These are phyloP conservation scores for Caenorhabditis auriculariae DNA, from an alignment of 2,888 invertebrate genomes.

Conservation along the genomic window DNA sequence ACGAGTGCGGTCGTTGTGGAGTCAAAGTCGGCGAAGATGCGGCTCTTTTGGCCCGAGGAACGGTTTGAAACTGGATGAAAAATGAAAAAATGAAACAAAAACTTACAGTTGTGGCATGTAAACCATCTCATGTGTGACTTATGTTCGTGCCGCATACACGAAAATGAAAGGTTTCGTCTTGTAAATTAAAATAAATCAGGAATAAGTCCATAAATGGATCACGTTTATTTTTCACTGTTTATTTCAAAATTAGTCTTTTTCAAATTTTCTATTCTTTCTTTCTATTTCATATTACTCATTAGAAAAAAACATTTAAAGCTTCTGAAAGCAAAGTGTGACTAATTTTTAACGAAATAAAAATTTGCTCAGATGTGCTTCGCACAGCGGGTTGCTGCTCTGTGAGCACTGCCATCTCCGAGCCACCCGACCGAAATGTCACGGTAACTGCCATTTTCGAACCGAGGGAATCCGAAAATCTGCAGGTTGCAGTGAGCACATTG, in stretches of 20 bases:
- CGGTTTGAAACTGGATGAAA: slow-evolving; percentile 4
- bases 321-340: background rate
- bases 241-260: too few relatives aligned
- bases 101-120: slow-evolving; percentile 17
- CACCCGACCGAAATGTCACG: slow-evolving; percentile 24
- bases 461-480: too few relatives aligned
- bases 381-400: slow-evolving; percentile 23
- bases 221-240: too few relatives aligned
- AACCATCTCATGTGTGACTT: slow-evolving; percentile 26
- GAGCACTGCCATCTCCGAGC: slow-evolving; percentile 21
- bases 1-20: slow-evolving; percentile 25
- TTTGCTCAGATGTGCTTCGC: slow-evolving; percentile 22
- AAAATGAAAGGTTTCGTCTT: slow-evolving; percentile 14
- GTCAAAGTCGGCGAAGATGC: slow-evolving; percentile 28
- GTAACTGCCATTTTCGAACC: too few relatives aligned
- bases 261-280: too few relatives aligned
- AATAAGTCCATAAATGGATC: too few relatives aligned
- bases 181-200: background rate
- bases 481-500: slow-evolving; percentile 1
- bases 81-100: background rate
- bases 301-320: too few relatives aligned
- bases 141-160: slow-evolving; percentile 26
- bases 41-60: slow-evolving; percentile 24
- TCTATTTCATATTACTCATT: too few relatives aligned
- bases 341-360: background rate